These are phyloP conservation scores for Blera fallax DNA, from an alignment of 2,888 invertebrate species.

Conservation along the genomic window DNA sequence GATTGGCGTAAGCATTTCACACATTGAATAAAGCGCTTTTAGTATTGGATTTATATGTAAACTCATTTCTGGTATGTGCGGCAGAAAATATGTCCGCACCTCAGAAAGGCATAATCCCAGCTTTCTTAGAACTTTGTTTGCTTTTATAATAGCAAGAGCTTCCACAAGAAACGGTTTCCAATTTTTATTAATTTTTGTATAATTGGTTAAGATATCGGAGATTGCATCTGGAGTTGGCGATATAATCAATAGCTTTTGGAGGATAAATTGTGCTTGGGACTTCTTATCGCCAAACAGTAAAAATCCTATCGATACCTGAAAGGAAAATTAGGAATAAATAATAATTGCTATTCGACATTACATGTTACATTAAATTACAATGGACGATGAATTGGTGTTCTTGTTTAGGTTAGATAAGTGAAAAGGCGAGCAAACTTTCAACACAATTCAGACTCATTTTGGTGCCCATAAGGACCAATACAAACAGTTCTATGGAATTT, in stretches of 20 bases:
- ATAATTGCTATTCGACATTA: too few relatives aligned
- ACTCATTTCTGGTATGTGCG: conserved; percentile 78
- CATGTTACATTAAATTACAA: too few relatives aligned
- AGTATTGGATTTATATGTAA: conserved; percentile 81
- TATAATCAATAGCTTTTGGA: conserved; percentile 78
- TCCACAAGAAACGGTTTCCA: conserved; percentile 83
- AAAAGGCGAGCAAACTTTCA: too few relatives aligned
- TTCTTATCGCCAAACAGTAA: conserved; percentile 78
- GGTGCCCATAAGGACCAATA: too few relatives aligned
- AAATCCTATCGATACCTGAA: conserved; percentile 78
- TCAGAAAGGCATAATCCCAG: conserved; percentile 79
- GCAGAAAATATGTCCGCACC: conserved; percentile 78
- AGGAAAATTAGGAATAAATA: conserved; percentile 11
- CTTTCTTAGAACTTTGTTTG: conserved; percentile 79
- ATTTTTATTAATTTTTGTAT: conserved; percentile 75
- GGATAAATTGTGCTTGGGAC: conserved; percentile 75
- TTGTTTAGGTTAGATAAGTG: too few relatives aligned
- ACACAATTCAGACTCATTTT: too few relatives aligned
- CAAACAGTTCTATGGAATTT: too few relatives aligned
- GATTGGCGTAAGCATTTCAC: conserved; percentile 80
- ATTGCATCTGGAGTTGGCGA: conserved; percentile 43
- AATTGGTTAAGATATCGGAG: conserved; percentile 75
- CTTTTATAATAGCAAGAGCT: conserved; percentile 82
- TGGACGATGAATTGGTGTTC: too few relatives aligned
- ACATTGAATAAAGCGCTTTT: conserved; percentile 82